Conservation (phyloP, 1,140 invertebrate genomes). For the Trachelipus rathkii region DNA sequence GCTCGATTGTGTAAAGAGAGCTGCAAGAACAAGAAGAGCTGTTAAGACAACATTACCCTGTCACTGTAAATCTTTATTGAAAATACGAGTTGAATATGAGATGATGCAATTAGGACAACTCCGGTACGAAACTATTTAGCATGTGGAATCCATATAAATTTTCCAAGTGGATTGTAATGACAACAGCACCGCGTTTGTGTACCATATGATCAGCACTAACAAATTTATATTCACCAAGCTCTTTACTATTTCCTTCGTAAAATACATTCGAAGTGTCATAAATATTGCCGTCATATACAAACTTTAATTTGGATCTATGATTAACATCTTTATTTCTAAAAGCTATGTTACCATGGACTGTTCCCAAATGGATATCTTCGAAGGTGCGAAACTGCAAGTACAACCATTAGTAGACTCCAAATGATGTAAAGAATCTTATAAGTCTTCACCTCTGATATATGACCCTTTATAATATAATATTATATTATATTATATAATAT, state of each 20-base stretch:
- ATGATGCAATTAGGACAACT: not conserved
- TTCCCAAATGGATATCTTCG: conserved; percentile 13
- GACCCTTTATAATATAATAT: too few relatives aligned
- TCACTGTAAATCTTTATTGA: not conserved
- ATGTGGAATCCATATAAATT: conserved; percentile 1
- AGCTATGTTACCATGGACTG: not conserved
- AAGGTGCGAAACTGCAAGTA: conserved; percentile 4
- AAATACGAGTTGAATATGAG: not conserved
- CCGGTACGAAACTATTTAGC: not conserved
- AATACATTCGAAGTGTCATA: not conserved
- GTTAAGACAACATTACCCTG: conserved; percentile 14
- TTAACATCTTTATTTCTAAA: not conserved
- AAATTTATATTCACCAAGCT: not conserved
- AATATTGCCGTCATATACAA: not conserved
- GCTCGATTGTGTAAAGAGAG: conserved; percentile 13
- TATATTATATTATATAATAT: too few relatives aligned
- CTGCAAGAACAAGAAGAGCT: conserved; percentile 14
- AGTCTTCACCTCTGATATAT: too few relatives aligned
- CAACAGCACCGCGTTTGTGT: not conserved
- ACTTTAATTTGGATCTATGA: not conserved
- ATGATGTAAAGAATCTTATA: too few relatives aligned
- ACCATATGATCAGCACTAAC: not conserved
- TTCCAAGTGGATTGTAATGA: not conserved
- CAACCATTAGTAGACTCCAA: not conserved
- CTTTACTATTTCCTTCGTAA: not conserved